phyloP scores from a whole-genome alignment of 2,888 invertebrate species.

The Oxyscelio sp. region DNA sequence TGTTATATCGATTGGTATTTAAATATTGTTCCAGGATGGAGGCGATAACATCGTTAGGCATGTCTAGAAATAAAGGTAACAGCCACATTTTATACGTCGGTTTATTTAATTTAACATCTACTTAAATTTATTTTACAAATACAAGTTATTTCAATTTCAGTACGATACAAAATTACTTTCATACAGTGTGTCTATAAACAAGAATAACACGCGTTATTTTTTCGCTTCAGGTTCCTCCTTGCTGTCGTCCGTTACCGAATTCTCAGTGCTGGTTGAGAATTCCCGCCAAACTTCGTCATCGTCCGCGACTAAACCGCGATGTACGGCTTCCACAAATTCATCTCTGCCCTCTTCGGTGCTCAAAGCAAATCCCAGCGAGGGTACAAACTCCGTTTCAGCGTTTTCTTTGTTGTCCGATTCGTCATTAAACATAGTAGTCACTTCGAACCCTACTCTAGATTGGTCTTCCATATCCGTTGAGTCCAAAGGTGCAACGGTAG shows the following conservation, averaged over 20 bases:
- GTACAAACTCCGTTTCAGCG: constrained; percentile 86
- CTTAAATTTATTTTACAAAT: constrained; percentile 55
- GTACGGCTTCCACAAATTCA: constrained; percentile 85
- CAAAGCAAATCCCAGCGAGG: constrained; percentile 86
- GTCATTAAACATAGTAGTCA: constrained; percentile 31
- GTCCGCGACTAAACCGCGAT: constrained; percentile 82
- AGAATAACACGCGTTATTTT: constrained; percentile 20
- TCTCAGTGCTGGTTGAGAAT: constrained; percentile 39
- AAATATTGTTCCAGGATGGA: constrained; percentile 22
- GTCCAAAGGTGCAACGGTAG: constrained; percentile 16
- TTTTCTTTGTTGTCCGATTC: background rate
- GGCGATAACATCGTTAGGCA: constrained; percentile 2
- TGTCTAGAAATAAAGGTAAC: constrained; percentile 15
- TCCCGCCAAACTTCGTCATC: constrained; percentile 23
- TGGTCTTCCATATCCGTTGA: background rate
- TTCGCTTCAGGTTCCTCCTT: constrained; percentile 11
- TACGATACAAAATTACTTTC: constrained; percentile 49
- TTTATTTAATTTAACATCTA: constrained; percentile 49
- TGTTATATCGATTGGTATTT: constrained; percentile 50
- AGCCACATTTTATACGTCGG: constrained; percentile 35
- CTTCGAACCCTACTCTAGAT: constrained; percentile 3
- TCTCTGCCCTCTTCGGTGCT: constrained; percentile 84
- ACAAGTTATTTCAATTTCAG: constrained; percentile 49
- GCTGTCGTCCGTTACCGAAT: constrained; percentile 14
- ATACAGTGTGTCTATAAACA: constrained; percentile 46